Evolutionary conservation across 2,797 vertebrate species (phyloP), one percentile per base, ranked within the genome.

Genomic region (Nyctalus aviator): DNA sequence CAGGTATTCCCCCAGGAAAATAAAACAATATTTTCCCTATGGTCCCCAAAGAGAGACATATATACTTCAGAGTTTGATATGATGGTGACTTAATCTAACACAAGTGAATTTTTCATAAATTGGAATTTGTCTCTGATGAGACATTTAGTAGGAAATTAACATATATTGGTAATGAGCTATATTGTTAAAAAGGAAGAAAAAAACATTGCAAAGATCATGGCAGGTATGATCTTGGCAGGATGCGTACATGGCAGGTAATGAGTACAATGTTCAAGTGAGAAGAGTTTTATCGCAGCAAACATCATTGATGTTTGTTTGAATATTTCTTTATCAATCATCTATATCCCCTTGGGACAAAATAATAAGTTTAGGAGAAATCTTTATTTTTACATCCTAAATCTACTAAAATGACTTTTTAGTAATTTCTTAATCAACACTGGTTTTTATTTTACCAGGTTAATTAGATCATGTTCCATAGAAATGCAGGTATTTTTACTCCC

Each of bases 21-120:
- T 44, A 76, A 76, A 88, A 90, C 14, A 96, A 95, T 85, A 95
- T 94, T 97, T 55, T 55, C 21, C 8, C 53, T 55, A 73, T 25
- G 53, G 8, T 23, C 94, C 75, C 87, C 62, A 91, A 68, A 23
- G 30, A 82, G 6, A 76, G 85, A 72, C 5, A 90, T 57, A 84
- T 9, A 89, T 62, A 84, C 10, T 96, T 97, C 84, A 96, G 57
- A 95, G 94, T 66, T 83, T 59, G 6, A 50, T 76, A 94, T 14
- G 13, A 95, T 79, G 90, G 93, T 86, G 57, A 72, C 92, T 97
- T 98, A 93, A 64, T 96, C 89, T 68, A 91, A 97, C 97, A 27
- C 14, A 97, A 92, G 41, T 73, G 92, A 95, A 68, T 97, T 97
- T 88, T 92, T 53, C 96, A 87, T 44, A 96, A 96, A 97, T 96